phyloP scores from a whole-genome alignment of 2,113 vertebrate genomes.

The Phaethornis superciliosus region DNA sequence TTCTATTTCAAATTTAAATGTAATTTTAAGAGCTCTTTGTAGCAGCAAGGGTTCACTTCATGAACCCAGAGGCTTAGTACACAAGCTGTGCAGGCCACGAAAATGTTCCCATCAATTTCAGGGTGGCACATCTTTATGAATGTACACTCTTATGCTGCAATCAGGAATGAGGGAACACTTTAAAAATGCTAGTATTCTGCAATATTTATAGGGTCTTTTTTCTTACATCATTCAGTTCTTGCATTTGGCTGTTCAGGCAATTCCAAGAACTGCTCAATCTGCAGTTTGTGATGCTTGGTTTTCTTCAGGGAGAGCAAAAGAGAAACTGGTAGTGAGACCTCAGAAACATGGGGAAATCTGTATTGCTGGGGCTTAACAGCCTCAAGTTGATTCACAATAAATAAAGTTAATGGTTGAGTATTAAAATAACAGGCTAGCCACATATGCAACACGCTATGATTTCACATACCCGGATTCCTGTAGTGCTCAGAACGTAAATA shows the following conservation, averaged over 20 bases:
- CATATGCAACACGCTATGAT: neutral
- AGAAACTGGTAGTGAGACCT: neutral
- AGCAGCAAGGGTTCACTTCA: neutral
- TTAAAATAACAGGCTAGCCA: neutral
- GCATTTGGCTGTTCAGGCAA: neutral
- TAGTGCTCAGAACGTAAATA: constrained; percentile 22
- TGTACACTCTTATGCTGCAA: neutral
- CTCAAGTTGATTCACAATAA: constrained; percentile 4
- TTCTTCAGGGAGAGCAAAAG: neutral
- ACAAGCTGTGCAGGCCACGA: constrained; percentile 32
- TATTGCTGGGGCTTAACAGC: neutral
- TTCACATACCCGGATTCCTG: neutral
- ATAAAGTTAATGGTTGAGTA: neutral
- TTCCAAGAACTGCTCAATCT: constrained; percentile 7
- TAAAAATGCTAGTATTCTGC: constrained; percentile 9
- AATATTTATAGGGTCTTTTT: constrained; percentile 39
- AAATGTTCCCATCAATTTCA: constrained; percentile 35
- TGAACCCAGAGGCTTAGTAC: constrained; percentile 35
- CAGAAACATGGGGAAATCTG: neutral
- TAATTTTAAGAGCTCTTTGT: constrained; percentile 61
- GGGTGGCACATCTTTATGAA: neutral
- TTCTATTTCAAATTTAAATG: constrained; percentile 70
- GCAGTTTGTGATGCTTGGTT: neutral
- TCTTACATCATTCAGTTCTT: constrained; percentile 11
- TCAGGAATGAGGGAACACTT: constrained; percentile 22